Base-by-base conservation (phyloP, 2,888 invertebrate species). In the Laothoe populi region DNA sequence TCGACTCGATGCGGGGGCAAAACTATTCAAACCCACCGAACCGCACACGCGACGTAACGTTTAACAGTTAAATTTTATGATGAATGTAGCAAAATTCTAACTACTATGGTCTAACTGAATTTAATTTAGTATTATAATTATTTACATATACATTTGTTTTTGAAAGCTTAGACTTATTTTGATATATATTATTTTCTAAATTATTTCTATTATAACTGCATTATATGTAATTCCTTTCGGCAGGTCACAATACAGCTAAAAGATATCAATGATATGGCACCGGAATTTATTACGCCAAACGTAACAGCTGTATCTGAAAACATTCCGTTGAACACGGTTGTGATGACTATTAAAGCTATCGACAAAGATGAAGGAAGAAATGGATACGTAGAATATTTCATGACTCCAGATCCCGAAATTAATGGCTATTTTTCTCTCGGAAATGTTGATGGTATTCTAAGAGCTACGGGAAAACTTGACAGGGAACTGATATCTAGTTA, bases 181-280 rank as follows among this genome's bases (percentile, higher is more conserved):
- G 26, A 26, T 7, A 10, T 8, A 38, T 40, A n/a, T n/a, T n/a
- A 40, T 13, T 4, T n/a, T 2, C 38, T 38, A 11, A 4, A 40
- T 1, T 11, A 40, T 4, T n/a, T 1, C 4, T 13, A 0, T 64
- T 60, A 38, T 45, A 65, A 65, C 57, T 57, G 4, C 13, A 40
- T 1, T 5, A 57, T 69, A 60, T n/a, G n/a, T n/a, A n/a, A 69
- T 69, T 68, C 74, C 66, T 76, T 85, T 70, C 13, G 38, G 63
- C 93, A 98, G 98, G 98, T 98, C 63, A 96, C 96, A 59, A 96
- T 98, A 70, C 95, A 96, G 66, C 93, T 99, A 61, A 95, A 96
- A 81, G 98, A 99, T 87, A 96, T 98, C 67, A 98, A 99, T 90
- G 98, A 99, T 84, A 96, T 97, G 94, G 95, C 96, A 42, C 98